Base-by-base conservation (phyloP, 2,113 vertebrate species). In the Haliaeetus leucogaster region DNA sequence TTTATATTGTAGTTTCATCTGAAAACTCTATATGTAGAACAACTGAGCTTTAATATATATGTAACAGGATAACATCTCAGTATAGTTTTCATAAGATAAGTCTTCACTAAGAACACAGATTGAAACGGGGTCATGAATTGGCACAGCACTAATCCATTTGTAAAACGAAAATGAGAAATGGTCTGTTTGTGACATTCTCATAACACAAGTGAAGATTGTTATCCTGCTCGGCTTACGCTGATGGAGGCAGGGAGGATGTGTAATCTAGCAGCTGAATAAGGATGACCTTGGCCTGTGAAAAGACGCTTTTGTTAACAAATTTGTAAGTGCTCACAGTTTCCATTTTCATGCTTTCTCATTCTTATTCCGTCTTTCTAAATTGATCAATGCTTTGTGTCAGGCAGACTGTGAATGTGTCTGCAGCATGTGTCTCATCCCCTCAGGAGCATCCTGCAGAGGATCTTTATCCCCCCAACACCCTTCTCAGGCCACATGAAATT, bases 91-190 rank as follows among this genome's bases (percentile, higher is more conserved):
- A 62, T 70, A 55, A 86, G 65, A 16, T 13, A 82, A 79, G 58
- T 25, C 48, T 95, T 76, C 45, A 22, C 82, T 84, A 9, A 21
- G 84, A 73, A 32, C 27, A 18, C 7, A 16, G 83, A 66, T 65
- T 85, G 86, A 94, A 80, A 80, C 0, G 0, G 47, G 66, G 80
- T 87, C 70, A 52, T 2, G 58, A 82, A 90, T 83, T 7, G 29
- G 55, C 88, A 71, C 38, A 82, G 85, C 32, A 5, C 38, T 82
- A 92, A 96, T 93, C 70, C 52, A 1, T 90, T 73, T 89, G 79
- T 55, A 82, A 93, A 76, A 86, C 3, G 29, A 73, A 84, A 91
- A 91, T 88, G 91, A 95, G 82, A 71, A 70, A 94, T 79, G 61
- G 30, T 45, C 48, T 71, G 77, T 45, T 71, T 70, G 81, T 63